A percentile compares a stretch with the other conserved stretches of the same genome.
These are phyloP conservation scores for Pithys albifrons DNA, from an alignment of 2,113 vertebrate species.

Conservation along the genomic window DNA sequence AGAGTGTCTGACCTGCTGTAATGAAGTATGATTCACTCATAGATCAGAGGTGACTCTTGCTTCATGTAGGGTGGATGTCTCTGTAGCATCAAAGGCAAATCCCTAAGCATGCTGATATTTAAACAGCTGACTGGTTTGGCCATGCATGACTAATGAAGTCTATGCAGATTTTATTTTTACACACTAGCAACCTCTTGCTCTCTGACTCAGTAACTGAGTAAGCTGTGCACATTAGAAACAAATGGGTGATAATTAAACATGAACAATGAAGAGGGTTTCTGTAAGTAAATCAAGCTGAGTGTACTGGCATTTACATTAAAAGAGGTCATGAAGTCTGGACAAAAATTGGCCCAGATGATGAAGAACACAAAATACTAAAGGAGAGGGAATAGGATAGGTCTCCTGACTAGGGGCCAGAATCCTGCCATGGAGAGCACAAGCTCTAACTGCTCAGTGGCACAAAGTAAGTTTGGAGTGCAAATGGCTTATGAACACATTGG, in stretches of 20 bases:
- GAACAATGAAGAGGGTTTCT: slow-evolving; percentile 41
- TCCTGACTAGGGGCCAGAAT: neutral
- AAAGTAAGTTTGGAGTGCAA: neutral
- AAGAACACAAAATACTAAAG: neutral
- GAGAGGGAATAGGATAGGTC: neutral
- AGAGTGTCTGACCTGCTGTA: slow-evolving; percentile 7
- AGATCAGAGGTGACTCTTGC: slow-evolving; percentile 37
- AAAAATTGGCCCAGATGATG: neutral
- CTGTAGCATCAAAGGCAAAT: slow-evolving; percentile 39
- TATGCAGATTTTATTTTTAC: slow-evolving; percentile 63
- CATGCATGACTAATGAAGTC: slow-evolving; percentile 64
- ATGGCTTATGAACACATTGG: neutral
- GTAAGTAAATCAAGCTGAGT: slow-evolving; percentile 37
- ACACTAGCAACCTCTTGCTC: slow-evolving; percentile 54
- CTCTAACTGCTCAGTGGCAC: neutral
- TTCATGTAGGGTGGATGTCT: slow-evolving; percentile 1
- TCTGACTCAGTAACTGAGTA: slow-evolving; percentile 59
- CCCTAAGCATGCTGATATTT: slow-evolving; percentile 32
- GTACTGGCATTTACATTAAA: slow-evolving; percentile 28
- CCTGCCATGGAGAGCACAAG: neutral
- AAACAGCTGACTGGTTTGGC: slow-evolving; percentile 51
- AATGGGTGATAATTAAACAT: slow-evolving; percentile 60
- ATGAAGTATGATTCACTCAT: slow-evolving; percentile 18
- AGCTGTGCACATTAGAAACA: slow-evolving; percentile 50
- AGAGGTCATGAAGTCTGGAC: slow-evolving; percentile 10